Evolutionary conservation across 2,888 invertebrate species (phyloP).

Genomic region (Platycnemis pennipes): DNA sequence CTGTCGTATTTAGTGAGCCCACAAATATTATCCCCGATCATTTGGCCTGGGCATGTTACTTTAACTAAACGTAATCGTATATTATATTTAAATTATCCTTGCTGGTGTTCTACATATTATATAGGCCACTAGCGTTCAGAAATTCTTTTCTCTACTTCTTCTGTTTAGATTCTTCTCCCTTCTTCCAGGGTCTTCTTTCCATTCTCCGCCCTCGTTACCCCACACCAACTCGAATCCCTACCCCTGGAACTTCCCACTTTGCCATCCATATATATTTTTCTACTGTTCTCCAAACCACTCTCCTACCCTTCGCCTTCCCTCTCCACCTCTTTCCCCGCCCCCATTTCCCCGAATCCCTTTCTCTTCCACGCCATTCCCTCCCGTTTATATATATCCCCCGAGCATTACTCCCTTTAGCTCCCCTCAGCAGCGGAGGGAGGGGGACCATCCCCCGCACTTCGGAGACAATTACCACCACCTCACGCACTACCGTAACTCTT

Average conservation of each 20-base stretch:
- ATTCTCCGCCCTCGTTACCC: neutral
- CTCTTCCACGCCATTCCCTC: neutral
- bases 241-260: constrained; percentile 1
- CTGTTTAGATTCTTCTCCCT: too few relatives aligned
- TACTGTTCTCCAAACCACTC: neutral
- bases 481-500: constrained; percentile 65
- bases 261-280: constrained; percentile 30
- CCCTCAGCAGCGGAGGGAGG: neutral
- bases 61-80: too few relatives aligned
- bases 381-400: constrained; percentile 7
- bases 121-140: too few relatives aligned
- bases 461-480: constrained; percentile 67
- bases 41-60: too few relatives aligned
- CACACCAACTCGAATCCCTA: neutral
- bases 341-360: neutral
- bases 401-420: neutral
- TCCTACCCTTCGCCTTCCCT: neutral
- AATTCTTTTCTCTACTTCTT: too few relatives aligned
- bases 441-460: constrained; percentile 56
- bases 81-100: too few relatives aligned
- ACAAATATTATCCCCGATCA: too few relatives aligned
- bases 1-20: too few relatives aligned
- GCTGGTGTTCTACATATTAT: too few relatives aligned
- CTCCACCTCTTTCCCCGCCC: neutral
- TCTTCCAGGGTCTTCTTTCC: neutral